phyloP scores from a whole-genome alignment of 2,888 invertebrate genomes.

The Hecatera dysodea region DNA sequence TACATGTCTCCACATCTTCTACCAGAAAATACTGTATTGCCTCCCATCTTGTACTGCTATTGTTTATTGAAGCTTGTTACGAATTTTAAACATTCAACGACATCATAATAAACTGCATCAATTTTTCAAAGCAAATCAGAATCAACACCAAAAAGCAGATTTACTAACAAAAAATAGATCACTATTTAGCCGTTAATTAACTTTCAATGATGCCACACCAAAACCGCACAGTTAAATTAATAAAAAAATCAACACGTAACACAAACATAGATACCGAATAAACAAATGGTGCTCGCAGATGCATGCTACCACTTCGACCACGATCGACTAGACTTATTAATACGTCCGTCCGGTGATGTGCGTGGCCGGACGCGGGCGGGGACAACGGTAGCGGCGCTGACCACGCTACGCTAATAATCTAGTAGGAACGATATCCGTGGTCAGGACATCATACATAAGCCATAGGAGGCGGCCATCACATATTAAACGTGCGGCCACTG shows the following conservation, averaged over 20 bases:
- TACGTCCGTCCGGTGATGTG: conserved; percentile 45
- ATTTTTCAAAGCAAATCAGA: neutral
- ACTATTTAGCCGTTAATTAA: neutral
- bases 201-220: neutral
- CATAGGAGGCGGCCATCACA: conserved; percentile 30
- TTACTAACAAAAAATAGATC: neutral
- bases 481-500: conserved; percentile 35
- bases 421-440: conserved; percentile 57
- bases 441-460: conserved; percentile 51
- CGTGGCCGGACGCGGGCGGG: conserved; percentile 44
- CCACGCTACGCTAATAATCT: conserved; percentile 57
- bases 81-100: neutral
- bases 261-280: neutral
- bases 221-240: conserved; percentile 7
- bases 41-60: neutral
- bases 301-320: conserved; percentile 45
- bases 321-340: conserved; percentile 57
- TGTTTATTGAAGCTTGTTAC: neutral
- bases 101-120: neutral
- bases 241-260: neutral
- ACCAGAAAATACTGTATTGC: too few species aligned
- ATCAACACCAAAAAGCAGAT: neutral
- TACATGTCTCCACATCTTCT: neutral
- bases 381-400: conserved; percentile 40
- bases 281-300: conserved; percentile 37